Evolutionary conservation across 2,888 invertebrate genomes (phyloP), one percentile per base, ranked within the genome.

Genomic region (Listrodromus nycthemerus): DNA sequence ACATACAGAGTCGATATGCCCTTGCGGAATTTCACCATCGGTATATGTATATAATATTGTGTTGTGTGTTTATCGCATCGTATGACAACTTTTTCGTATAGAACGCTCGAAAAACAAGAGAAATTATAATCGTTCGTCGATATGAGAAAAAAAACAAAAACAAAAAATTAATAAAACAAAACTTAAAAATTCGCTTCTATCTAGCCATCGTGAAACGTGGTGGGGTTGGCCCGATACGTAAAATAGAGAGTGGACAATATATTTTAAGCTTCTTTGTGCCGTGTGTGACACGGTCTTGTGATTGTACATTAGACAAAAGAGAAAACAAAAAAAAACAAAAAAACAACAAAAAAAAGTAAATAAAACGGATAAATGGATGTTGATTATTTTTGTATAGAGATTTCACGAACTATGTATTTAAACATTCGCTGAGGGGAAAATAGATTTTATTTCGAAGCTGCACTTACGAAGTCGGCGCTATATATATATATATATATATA

Each of bases 321-420:
- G 65, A 66, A 48, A 61, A 13, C 30, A 65, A 30, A 50, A 16
- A 48, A 45, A 27, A 24, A 82, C 8, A 66, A 33, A 65, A 41
- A n/a, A 58, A 30, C 5, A 24, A 82, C 8, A 66, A 33, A 65
- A 41, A n/a, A 58, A 30, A 1, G 45, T 30, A 21, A 61, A 77
- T 33, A 80, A 30, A 61, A 30, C 61, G 61, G 66, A 83, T 67
- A 21, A 81, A 21, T 69, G 73, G 80, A 67, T 71, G 74, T 74
- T 75, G 66, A 80, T 86, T 86, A 86, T 86, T 86, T 86, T 86
- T 86, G 80, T 86, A 86, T 82, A 78, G 80, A 80, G 55, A 80
- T 80, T 83, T 77, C 76, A 83, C 76, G 33, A 70, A 78, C 77
- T 73, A 48, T 21, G 67, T 80, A 78, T 55, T 74, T 48, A 80